A percentile compares a stretch with the other conserved stretches of the same genome.
These are phyloP conservation scores for Drosophila mayri DNA, from an alignment of 1,140 invertebrate species.

Conservation along the genomic window DNA sequence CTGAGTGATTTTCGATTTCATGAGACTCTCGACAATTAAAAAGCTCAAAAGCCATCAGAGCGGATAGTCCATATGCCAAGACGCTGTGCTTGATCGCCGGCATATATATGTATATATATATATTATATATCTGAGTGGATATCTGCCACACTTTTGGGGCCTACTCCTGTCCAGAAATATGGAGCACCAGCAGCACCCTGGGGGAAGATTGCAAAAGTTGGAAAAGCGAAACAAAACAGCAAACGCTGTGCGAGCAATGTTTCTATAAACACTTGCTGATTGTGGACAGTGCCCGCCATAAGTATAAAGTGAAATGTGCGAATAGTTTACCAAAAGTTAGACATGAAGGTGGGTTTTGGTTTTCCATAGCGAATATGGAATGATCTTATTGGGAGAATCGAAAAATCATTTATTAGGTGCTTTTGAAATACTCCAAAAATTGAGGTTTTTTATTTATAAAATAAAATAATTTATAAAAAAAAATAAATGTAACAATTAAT, in stretches of 20 bases:
- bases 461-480: no score
- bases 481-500: neutral
- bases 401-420: no score
- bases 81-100: conserved; percentile 18
- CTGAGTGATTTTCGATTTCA: conserved; percentile 34
- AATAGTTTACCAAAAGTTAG: conserved; percentile 31
- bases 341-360: neutral
- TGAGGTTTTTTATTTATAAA: neutral
- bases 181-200: conserved; percentile 5
- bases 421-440: neutral
- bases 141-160: conserved; percentile 25
- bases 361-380: neutral
- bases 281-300: conserved; percentile 25
- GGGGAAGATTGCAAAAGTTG: conserved; percentile 35
- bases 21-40: conserved; percentile 57
- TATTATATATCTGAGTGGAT: neutral
- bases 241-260: conserved; percentile 19
- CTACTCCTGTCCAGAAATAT: conserved; percentile 20
- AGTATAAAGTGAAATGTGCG: conserved; percentile 24
- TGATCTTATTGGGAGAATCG: neutral
- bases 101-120: no score
- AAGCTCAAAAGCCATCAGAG: conserved; percentile 44
- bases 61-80: conserved; percentile 11
- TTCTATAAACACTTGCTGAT: conserved; percentile 31
- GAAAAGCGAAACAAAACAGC: conserved; percentile 43